Evolutionary conservation across 2,797 vertebrate species (phyloP), one percentile per base, ranked within the genome.

Genomic region (Rhyacichthys aspro): DNA sequence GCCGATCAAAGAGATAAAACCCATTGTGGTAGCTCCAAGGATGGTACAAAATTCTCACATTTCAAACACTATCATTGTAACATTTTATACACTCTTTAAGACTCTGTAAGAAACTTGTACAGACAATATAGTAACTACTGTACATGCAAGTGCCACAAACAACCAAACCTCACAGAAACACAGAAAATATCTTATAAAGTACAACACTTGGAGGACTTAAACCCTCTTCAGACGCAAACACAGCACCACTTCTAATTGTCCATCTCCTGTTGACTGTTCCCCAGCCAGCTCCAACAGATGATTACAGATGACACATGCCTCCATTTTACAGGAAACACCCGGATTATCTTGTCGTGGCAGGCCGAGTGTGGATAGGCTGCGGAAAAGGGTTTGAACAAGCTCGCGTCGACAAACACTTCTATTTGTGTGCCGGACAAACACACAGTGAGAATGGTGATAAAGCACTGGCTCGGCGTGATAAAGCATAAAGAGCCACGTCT

Each of bases 291-390:
- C 37, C 46, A 23, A 5, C 55, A 70, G 70, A 85, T 84, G 84
- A 87, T 76, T 84, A 78, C 58, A 80, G 79, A 89, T 89, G 76
- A n/a, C n/a, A n/a, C n/a, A n/a, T n/a, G n/a, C n/a, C n/a, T n/a
- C 79, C 75, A 82, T 88, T 43, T 90, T 89, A 82, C 57, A 78
- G 71, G 77, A 82, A 79, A 67, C 43, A 43, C 71, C 67, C 57
- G 81, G 83, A 89, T 89, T 88, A 86, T 86, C 78, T 84, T 79
- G 70, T 86, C 57, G 75, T 84, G 78, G 77, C 86, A 81, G 72
- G 67, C 67, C 5, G 45, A 71, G 71, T 12, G 28, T 60, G 65
- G 69, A 77, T 66, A 77, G 59, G 32, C 71, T 67, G 62, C 15
- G 1, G 59, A 64, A 73, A 72, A 63, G 28, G 34, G 58, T 79